Conservation (phyloP, 2,888 invertebrate species). For the Diogma glabrata region DNA sequence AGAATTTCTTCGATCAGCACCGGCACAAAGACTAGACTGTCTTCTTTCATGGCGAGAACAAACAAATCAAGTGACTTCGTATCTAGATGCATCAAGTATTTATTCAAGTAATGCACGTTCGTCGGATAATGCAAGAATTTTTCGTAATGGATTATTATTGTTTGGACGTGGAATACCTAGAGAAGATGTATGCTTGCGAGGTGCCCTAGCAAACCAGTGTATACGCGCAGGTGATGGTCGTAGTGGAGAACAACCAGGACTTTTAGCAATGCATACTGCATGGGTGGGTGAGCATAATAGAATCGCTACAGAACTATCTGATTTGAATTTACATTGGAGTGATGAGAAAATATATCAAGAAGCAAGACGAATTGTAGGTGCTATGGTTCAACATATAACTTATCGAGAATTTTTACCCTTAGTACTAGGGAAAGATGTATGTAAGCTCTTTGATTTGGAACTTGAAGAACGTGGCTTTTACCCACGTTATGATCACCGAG, state of each 20-base stretch:
- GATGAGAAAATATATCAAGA: slow-evolving; percentile 82
- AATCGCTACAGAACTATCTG: slow-evolving; percentile 57
- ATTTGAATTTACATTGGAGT: slow-evolving; percentile 74
- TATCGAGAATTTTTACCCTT: slow-evolving; percentile 75
- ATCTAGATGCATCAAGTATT: slow-evolving; percentile 68
- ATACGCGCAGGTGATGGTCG: slow-evolving; percentile 69
- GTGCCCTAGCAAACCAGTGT: slow-evolving; percentile 61
- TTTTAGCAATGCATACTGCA: slow-evolving; percentile 35
- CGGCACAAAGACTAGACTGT: slow-evolving; percentile 69
- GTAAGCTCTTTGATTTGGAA: slow-evolving; percentile 62
- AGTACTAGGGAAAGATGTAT: slow-evolving; percentile 62
- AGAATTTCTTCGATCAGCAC: slow-evolving; percentile 72
- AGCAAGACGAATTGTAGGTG: slow-evolving; percentile 67
- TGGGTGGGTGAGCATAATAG: slow-evolving; percentile 43
- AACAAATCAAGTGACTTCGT: slow-evolving; percentile 73
- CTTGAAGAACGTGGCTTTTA: slow-evolving; percentile 56
- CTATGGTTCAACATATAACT: slow-evolving; percentile 72
- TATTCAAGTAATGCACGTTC: slow-evolving; percentile 67
- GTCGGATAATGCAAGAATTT: slow-evolving; percentile 61
- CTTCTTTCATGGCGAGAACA: slow-evolving; percentile 74
- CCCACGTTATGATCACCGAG: slow-evolving; percentile 52
- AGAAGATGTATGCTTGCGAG: slow-evolving; percentile 59
- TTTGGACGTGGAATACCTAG: slow-evolving; percentile 55
- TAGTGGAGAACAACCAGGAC: slow-evolving; percentile 66
- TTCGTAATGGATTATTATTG: slow-evolving; percentile 55